Percentiles rank a stretch among this genome's conserved stretches.
Conservation (phyloP, 2,797 vertebrate genomes). For the Halcyon badia region DNA sequence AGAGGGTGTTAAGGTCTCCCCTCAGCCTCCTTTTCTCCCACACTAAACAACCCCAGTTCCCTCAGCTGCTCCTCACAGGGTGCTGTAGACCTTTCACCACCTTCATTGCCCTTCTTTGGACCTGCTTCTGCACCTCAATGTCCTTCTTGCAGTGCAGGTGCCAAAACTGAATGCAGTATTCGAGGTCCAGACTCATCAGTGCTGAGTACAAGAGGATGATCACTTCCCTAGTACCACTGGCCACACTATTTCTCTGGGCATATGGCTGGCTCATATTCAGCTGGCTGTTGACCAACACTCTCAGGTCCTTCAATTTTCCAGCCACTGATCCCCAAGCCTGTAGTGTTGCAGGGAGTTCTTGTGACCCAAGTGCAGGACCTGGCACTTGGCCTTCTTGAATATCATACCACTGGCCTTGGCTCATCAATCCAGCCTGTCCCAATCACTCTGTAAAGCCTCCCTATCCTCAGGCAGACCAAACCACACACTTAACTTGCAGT, state of each 20-base stretch:
- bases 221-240: too few species aligned
- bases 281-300: background rate
- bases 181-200: too few species aligned
- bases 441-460: background rate
- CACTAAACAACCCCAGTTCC: too few species aligned
- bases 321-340: background rate
- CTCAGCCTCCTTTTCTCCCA: too few species aligned
- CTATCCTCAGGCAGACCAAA: background rate
- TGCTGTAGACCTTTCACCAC: too few species aligned
- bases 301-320: background rate
- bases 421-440: background rate
- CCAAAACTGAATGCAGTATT: too few species aligned
- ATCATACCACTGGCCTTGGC: background rate
- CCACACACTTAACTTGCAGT: background rate
- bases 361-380: background rate
- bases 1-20: too few species aligned
- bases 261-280: background rate
- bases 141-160: too few species aligned
- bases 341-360: background rate
- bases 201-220: too few species aligned
- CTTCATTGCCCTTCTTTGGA: too few species aligned
- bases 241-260: background rate
- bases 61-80: too few species aligned
- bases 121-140: too few species aligned
- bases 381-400: background rate